Evolutionary conservation across 2,888 invertebrate genomes (phyloP).

Genomic region (Synergus laeviventris): DNA sequence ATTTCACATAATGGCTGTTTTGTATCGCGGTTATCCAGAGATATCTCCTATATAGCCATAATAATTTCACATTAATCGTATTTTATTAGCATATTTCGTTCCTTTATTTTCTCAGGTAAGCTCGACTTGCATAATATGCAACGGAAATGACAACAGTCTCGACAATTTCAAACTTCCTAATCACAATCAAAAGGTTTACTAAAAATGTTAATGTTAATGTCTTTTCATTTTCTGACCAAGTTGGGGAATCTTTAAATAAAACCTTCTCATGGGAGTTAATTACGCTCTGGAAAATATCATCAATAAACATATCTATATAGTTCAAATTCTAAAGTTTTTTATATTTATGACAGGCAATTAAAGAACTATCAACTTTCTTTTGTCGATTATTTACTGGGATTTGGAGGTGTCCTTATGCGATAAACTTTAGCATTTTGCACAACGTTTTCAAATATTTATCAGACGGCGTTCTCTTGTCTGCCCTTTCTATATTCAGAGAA

Average conservation of each 20-base stretch:
- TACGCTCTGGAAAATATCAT: too few relatives aligned
- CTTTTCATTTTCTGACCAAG: too few relatives aligned
- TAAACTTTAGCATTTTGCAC: neutral
- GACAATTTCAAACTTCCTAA: neutral
- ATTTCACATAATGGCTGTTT: conserved; percentile 8
- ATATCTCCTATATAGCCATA: neutral
- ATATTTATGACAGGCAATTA: too few relatives aligned
- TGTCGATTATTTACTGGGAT: neutral
- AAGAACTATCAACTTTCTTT: neutral
- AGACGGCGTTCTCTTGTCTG: conserved; percentile 6
- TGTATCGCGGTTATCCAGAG: conserved; percentile 2
- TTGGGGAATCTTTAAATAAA: neutral
- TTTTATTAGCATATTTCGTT: neutral
- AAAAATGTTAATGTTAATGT: too few relatives aligned
- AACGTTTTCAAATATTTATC: conserved; percentile 18
- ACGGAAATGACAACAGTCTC: neutral
- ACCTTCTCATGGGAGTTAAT: neutral
- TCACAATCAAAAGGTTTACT: neutral
- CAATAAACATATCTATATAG: too few relatives aligned
- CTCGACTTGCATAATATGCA: neutral
- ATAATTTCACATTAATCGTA: neutral
- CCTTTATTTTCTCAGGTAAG: neutral
- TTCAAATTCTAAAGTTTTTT: too few relatives aligned
- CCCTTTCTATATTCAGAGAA: conserved; percentile 23
- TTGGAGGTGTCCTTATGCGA: neutral